These are phyloP conservation scores for Donacobius atricapilla DNA, from an alignment of 2,113 vertebrate genomes.

Conservation along the genomic window DNA sequence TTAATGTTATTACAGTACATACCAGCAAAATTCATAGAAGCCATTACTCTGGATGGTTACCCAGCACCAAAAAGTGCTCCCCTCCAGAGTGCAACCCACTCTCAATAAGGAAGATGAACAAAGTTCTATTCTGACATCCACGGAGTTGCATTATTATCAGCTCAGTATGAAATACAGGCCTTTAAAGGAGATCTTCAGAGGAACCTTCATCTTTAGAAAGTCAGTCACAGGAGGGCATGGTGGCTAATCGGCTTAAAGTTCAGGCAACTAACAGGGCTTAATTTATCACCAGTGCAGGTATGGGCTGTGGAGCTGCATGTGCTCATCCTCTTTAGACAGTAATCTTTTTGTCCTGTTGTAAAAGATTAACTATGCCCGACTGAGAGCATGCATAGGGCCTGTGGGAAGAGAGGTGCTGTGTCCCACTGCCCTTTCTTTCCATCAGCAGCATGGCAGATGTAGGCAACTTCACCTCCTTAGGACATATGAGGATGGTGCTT, in stretches of 20 bases:
- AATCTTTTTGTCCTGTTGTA: neutral
- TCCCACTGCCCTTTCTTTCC: neutral
- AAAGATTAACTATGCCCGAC: neutral
- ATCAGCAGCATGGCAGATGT: too few relatives aligned
- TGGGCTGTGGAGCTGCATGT: neutral
- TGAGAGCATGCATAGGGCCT: neutral
- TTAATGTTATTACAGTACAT: constrained; percentile 81
- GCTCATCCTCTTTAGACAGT: neutral
- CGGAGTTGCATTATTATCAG: constrained; percentile 7
- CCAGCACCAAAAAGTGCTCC: constrained; percentile 9
- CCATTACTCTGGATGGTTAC: constrained; percentile 51
- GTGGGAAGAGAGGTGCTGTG: neutral
- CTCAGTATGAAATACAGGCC: neutral
- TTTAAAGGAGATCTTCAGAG: constrained; percentile 56
- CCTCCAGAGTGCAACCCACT: neutral
- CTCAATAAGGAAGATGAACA: constrained; percentile 54
- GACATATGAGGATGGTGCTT: neutral
- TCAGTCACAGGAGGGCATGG: neutral
- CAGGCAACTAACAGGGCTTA: neutral
- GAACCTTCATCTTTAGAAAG: neutral
- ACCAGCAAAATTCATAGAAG: constrained; percentile 63
- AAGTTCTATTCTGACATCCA: constrained; percentile 44
- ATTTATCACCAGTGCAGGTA: neutral
- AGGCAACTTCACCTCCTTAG: neutral
- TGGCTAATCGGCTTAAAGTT: neutral